Evolutionary conservation across 2,113 vertebrate species (phyloP).

Genomic region (Poeciliopsis retropinna): DNA sequence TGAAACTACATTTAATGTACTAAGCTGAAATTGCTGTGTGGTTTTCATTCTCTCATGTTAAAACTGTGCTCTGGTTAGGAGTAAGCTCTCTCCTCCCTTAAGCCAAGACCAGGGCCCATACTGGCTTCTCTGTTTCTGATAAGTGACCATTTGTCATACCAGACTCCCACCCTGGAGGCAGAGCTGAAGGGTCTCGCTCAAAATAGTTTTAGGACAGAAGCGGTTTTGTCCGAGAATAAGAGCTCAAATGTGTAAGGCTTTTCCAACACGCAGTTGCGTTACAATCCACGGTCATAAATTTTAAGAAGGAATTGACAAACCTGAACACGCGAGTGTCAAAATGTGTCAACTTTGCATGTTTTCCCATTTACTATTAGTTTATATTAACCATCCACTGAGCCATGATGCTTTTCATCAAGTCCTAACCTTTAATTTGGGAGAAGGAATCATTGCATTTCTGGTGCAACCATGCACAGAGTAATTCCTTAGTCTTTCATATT

Average conservation of each 20-base stretch:
- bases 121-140: slow-evolving; percentile 53
- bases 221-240: slow-evolving; percentile 14
- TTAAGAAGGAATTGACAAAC: neutral
- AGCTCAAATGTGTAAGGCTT: neutral
- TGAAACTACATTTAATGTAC: neutral
- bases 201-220: slow-evolving; percentile 28
- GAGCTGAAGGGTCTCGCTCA: slow-evolving; percentile 18
- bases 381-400: neutral
- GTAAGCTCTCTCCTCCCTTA: slow-evolving; percentile 10
- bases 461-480: neutral
- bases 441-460: neutral
- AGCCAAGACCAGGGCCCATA: slow-evolving; percentile 27
- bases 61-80: slow-evolving; percentile 1
- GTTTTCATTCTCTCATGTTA: neutral
- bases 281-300: neutral
- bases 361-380: neutral
- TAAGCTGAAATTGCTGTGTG: neutral
- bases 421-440: neutral
- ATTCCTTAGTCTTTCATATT: neutral
- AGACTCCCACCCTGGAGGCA: slow-evolving; percentile 26
- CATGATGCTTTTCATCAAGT: neutral
- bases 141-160: slow-evolving; percentile 54
- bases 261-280: neutral
- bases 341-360: neutral
- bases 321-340: neutral